phyloP scores from a whole-genome alignment of 2,888 invertebrate genomes.

The Galerucella calmariensis region DNA sequence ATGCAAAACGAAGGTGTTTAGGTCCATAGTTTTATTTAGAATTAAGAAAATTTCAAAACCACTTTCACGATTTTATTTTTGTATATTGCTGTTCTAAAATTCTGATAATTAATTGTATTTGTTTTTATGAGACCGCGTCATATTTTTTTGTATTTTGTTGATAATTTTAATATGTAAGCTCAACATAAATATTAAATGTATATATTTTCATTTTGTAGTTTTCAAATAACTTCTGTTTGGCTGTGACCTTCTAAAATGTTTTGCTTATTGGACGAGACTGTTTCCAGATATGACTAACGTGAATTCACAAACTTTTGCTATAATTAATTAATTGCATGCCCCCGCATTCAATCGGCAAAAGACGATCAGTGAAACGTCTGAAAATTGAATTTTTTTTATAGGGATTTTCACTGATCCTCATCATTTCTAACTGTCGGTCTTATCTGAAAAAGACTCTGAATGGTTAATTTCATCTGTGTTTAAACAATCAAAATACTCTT shows the following conservation, averaged over 20 bases:
- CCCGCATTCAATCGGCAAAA: no score
- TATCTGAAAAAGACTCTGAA: not conserved
- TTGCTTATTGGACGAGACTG: constrained; percentile 11
- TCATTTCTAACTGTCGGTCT: not conserved
- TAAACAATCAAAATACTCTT: constrained; percentile 27
- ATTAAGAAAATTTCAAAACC: constrained; percentile 1
- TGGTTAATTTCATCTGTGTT: constrained; percentile 24
- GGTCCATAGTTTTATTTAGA: not conserved
- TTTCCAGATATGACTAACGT: not conserved
- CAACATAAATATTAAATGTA: constrained; percentile 34
- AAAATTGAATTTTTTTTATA: not conserved
- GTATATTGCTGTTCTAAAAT: constrained; percentile 1
- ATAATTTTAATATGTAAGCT: constrained; percentile 32
- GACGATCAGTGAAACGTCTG: no score
- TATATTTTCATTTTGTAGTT: constrained; percentile 37
- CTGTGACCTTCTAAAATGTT: constrained; percentile 55
- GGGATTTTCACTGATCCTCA: not conserved
- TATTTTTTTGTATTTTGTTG: constrained; percentile 18
- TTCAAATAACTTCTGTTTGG: constrained; percentile 56
- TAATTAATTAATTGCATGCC: not conserved
- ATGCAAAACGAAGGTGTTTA: constrained; percentile 8
- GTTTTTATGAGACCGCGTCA: not conserved
- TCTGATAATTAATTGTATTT: not conserved
- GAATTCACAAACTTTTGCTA: not conserved
- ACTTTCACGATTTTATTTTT: constrained; percentile 6